Evolutionary conservation across 53 echinoderm and acorn worm species (phyloP).

Genomic region (Patiria pectinifera): DNA sequence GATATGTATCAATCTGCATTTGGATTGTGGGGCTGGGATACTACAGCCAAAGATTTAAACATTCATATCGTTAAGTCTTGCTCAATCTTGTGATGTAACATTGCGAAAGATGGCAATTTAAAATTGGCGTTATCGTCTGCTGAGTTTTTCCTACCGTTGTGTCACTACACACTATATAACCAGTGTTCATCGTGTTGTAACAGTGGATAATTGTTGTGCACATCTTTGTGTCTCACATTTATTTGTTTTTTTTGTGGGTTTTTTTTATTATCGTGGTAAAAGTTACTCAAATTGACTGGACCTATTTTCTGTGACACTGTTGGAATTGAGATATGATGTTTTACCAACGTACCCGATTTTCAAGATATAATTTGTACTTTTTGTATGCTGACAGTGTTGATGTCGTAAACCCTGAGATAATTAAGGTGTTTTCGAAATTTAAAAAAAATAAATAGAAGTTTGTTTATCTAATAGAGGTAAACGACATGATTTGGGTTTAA

Average conservation of each 20-base stretch:
- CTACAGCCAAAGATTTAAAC: neutral
- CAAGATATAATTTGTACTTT: constrained; percentile 28
- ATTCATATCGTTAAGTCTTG: neutral
- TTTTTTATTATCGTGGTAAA: neutral
- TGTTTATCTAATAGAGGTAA: neutral
- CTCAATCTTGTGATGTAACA: no score
- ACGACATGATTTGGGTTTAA: neutral
- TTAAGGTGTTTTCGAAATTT: neutral
- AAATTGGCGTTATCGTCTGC: no score
- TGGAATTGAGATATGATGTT: neutral
- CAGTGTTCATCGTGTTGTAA: no score
- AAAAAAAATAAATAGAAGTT: neutral
- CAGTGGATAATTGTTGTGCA: no score
- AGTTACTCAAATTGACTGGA: neutral
- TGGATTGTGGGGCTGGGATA: neutral
- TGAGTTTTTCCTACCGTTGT: no score
- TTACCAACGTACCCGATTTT: neutral
- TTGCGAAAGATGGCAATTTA: no score
- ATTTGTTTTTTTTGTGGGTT: neutral
- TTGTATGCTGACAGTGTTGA: neutral
- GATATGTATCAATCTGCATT: neutral
- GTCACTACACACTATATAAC: no score
- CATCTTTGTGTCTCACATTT: no score
- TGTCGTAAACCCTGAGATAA: neutral
- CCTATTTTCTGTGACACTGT: neutral